phyloP scores from a whole-genome alignment of 2,113 vertebrate species.

The Rhadina sibilatrix region DNA sequence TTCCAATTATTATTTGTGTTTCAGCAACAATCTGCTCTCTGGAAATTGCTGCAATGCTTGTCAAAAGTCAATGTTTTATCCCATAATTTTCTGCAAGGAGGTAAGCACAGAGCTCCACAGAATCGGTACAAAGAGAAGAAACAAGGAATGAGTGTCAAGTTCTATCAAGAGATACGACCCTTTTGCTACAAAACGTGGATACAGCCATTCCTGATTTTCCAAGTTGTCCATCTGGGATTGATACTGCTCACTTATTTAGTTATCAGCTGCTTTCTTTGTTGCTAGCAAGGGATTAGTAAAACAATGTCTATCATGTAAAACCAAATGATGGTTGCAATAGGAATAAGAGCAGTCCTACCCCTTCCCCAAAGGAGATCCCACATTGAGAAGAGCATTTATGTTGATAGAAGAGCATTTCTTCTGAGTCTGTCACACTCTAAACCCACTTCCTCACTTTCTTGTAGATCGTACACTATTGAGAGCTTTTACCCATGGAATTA shows the following conservation, averaged over 20 bases:
- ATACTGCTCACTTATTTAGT: background rate
- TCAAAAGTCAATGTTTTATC: background rate
- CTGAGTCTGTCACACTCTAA: background rate
- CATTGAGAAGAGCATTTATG: accelerated
- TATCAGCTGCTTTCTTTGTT: background rate
- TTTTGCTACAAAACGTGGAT: background rate
- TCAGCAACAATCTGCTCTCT: background rate
- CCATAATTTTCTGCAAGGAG: background rate
- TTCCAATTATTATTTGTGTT: background rate
- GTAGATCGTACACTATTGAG: background rate
- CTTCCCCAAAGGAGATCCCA: background rate
- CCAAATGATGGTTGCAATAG: background rate
- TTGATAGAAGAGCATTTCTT: background rate
- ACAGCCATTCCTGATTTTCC: background rate
- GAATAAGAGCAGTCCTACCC: background rate
- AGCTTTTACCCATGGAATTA: background rate
- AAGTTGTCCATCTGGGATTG: background rate
- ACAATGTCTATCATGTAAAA: background rate
- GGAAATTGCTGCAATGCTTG: background rate
- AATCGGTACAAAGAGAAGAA: background rate
- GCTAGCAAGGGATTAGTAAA: background rate
- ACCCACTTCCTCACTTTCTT: background rate
- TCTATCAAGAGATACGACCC: background rate
- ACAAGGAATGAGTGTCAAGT: background rate
- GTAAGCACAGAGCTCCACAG: background rate